Percentiles rank a stretch among this genome's conserved stretches.
Conservation (phyloP, 2,113 vertebrate species). For the Megaceryle maxima region DNA sequence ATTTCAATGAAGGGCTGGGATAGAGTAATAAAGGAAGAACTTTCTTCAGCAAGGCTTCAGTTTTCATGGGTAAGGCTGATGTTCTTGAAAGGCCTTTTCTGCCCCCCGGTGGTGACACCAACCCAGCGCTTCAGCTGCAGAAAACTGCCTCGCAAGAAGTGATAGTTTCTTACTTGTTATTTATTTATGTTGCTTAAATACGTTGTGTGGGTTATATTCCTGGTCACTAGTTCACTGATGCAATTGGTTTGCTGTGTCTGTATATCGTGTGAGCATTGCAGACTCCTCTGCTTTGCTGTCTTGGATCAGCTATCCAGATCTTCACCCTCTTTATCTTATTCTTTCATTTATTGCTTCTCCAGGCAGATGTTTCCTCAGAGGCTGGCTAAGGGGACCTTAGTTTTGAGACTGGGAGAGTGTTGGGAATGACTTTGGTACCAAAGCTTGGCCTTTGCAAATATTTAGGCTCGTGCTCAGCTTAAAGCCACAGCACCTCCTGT, state of each 20-base stretch:
- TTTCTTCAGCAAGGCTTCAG: fast-evolving
- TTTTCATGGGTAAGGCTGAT: background rate
- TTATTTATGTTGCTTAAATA: background rate
- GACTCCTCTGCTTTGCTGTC: background rate
- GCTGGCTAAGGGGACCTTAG: background rate
- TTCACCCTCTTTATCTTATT: background rate
- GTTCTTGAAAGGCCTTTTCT: constrained; percentile 63
- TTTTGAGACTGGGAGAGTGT: background rate
- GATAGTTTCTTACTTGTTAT: background rate
- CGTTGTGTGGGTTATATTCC: fast-evolving
- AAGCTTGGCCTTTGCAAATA: background rate
- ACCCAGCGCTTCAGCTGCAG: background rate
- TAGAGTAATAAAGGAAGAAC: background rate
- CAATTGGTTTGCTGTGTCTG: background rate
- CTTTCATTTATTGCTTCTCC: background rate
- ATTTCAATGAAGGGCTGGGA: background rate
- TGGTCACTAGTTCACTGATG: background rate
- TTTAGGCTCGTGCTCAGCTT: background rate
- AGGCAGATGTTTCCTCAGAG: background rate
- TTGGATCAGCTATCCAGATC: background rate
- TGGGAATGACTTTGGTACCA: background rate
- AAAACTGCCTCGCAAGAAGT: background rate
- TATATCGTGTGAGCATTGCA: fast-evolving
- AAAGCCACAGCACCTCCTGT: fast-evolving
- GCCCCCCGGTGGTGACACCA: constrained; percentile 71